Conservation (phyloP, 2,888 invertebrate genomes). For the Drosophila tanythrix region DNA sequence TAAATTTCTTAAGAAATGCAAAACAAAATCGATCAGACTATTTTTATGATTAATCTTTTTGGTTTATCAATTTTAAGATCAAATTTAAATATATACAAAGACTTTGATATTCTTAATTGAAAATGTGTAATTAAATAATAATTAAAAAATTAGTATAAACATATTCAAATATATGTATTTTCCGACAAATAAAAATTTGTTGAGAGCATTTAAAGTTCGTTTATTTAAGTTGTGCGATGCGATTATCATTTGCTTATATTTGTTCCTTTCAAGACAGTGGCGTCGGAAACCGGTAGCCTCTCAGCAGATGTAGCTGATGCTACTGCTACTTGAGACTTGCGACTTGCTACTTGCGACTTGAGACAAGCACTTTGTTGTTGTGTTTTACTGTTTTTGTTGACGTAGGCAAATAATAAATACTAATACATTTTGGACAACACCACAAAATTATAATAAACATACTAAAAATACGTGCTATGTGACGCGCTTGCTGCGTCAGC, state of each 20-base stretch:
- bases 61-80: neutral
- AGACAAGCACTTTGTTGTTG: constrained; percentile 39
- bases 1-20: neutral
- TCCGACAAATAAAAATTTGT: neutral
- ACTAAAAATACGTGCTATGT: constrained; percentile 57
- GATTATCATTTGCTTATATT: constrained; percentile 20
- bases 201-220: constrained; percentile 15
- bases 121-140: too few species aligned
- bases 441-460: neutral
- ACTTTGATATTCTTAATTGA: too few species aligned
- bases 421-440: constrained; percentile 27
- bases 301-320: constrained; percentile 36
- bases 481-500: constrained; percentile 76
- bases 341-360: neutral
- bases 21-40: neutral
- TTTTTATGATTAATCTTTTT: neutral
- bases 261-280: constrained; percentile 43
- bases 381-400: constrained; percentile 51
- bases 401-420: constrained; percentile 65
- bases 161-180: neutral
- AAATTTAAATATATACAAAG: neutral
- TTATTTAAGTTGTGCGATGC: neutral
- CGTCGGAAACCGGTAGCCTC: constrained; percentile 62
- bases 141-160: neutral
- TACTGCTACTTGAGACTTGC: constrained; percentile 42